Conservation (phyloP, 2,888 invertebrate genomes). For the Melanostoma mellinum region DNA sequence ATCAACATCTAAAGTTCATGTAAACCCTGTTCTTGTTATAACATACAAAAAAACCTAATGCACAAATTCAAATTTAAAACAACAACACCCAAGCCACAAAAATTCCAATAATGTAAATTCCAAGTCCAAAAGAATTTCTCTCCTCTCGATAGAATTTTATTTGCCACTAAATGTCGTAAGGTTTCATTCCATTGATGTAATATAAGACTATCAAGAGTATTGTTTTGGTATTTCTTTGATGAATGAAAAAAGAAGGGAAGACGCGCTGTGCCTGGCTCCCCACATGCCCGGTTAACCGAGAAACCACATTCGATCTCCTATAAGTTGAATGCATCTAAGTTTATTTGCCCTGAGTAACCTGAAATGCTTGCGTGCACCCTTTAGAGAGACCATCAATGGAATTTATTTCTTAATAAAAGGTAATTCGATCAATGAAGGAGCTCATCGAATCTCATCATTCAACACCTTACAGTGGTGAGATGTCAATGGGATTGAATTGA, state of each 20-base stretch:
- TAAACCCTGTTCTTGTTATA: too few relatives aligned
- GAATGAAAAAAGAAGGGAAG: not conserved
- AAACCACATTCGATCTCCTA: constrained; percentile 36
- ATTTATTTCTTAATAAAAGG: constrained; percentile 29
- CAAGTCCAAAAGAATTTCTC: not conserved
- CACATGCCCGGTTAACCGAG: constrained; percentile 37
- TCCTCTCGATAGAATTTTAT: constrained; percentile 11
- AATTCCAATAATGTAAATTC: not conserved
- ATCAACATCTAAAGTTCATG: too few relatives aligned
- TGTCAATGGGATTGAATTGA: constrained; percentile 15
- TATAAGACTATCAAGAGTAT: constrained; percentile 12
- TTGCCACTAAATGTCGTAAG: constrained; percentile 30
- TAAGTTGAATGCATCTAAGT: constrained; percentile 19
- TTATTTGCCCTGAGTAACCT: constrained; percentile 4
- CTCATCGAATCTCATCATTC: constrained; percentile 60
- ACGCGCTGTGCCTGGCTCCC: not conserved
- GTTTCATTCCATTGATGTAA: constrained; percentile 47
- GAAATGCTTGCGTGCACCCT: constrained; percentile 20
- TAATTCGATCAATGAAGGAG: constrained; percentile 60
- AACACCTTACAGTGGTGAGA: constrained; percentile 63
- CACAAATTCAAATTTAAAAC: too few relatives aligned
- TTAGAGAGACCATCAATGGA: constrained; percentile 22
- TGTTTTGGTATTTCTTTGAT: constrained; percentile 1
- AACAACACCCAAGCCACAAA: not conserved
- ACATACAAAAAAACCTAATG: too few relatives aligned